phyloP scores from a whole-genome alignment of 2,113 vertebrate genomes.

The Ondatra zibethicus region DNA sequence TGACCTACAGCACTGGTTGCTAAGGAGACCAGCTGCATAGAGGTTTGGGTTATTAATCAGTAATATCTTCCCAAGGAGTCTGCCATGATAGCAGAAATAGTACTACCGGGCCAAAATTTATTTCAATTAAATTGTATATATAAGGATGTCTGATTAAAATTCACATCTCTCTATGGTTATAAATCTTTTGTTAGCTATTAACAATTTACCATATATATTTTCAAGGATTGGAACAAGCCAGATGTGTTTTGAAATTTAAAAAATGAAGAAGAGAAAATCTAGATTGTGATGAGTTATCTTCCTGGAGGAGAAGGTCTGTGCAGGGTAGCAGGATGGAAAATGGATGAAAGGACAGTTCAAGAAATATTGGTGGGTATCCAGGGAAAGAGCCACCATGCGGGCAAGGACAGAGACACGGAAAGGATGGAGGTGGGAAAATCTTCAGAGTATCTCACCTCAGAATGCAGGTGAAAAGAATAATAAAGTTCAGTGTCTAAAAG shows the following conservation, averaged over 20 bases:
- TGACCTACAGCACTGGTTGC: conserved; percentile 11
- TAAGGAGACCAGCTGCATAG: conserved; percentile 44
- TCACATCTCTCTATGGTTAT: not conserved
- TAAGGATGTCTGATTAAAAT: conserved; percentile 37
- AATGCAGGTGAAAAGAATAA: not conserved
- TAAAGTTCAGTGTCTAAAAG: not conserved
- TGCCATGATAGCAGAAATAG: not conserved
- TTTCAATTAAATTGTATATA: conserved; percentile 24
- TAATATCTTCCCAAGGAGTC: conserved; percentile 22
- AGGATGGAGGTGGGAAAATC: not conserved
- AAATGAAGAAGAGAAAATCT: not conserved
- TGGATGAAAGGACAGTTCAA: not conserved
- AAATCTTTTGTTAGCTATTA: conserved; percentile 23
- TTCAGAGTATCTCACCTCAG: accelerated
- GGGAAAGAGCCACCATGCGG: not conserved
- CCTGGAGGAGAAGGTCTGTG: not conserved
- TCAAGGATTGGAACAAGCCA: not conserved
- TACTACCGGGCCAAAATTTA: not conserved
- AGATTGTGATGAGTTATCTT: not conserved
- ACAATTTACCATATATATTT: conserved; percentile 12
- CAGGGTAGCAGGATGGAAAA: not conserved
- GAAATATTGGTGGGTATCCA: not conserved
- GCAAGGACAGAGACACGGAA: not conserved
- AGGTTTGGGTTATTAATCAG: conserved; percentile 57
- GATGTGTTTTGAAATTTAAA: not conserved